Evolutionary conservation across 2,113 vertebrate species (phyloP), one percentile per base, ranked within the genome.

Genomic region (Epinephelus lanceolatus): DNA sequence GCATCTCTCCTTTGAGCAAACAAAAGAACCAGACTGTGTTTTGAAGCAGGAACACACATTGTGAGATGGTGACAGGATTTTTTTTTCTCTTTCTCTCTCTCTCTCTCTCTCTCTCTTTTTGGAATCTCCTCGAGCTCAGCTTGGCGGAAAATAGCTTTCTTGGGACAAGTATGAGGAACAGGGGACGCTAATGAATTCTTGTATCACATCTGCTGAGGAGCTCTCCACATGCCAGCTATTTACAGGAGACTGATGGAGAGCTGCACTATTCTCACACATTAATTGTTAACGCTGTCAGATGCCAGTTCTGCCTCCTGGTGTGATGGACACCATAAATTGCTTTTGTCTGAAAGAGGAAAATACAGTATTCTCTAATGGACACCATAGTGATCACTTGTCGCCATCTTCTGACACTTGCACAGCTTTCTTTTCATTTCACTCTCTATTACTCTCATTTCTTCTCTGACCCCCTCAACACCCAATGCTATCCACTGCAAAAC

Each of bases 171-270:
- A 81, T 87, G 87, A 87, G 86, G 80, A 91, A 88, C 89, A 90
- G 69, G 72, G 86, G 87, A 87, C 76, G 53, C 80, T 93, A 91
- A 93, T 91, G 84, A 93, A 93, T 93, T 91, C 83, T 83, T 84
- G 83, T 87, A 83, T 85, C 92, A 90, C 92, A 94, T 94, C 93
- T 95, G 93, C 88, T 74, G 78, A 88, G 87, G 85, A 89, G 83
- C 83, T 88, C 82, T 83, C 87, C 88, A 87, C 88, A 91, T 86
- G 88, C 80, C 81, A 84, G 87, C 92, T 91, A 93, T 93, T 89
- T 94, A 93, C 91, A 92, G 83, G 83, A 84, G 88, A 80, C 87
- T 93, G 91, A 92, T 94, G 85, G 91, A 94, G 82, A 87, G 78
- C 87, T 75, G 85, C 76, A 83, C 83, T 69, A 81, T 81, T 65